Base-by-base conservation (phyloP, 2,888 invertebrate genomes). In the Amblyteles armatorius region DNA sequence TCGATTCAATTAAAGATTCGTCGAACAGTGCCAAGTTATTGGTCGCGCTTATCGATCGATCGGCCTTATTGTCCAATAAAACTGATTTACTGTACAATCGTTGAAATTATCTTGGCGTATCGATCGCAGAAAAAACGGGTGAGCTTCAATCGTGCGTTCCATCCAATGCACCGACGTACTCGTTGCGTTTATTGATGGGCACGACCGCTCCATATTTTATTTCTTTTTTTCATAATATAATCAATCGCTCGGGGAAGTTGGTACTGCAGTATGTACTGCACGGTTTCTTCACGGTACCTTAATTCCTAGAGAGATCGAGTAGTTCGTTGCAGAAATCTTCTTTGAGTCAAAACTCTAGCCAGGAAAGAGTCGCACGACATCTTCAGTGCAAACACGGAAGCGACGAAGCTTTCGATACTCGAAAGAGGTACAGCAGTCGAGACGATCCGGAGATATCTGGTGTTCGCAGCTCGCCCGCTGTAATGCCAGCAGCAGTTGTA, bases 1-100 rank as follows among this genome's bases (percentile, higher is more conserved):
- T 57, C 67, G 74, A 79, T 86, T 86, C 79, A 83, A 86, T 85
- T 85, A 80, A 85, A 85, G 78, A 81, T 81, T 85, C 78, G 77
- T 81, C 60, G 76, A 67, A 79, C 60, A 78, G 78, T 81, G 71
- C 81, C 79, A 68, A 74, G 80, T 81, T 84, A 84, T 86, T 84
- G 44, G 60, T 44, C 60, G 60, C 71, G 78, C 79, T 74, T 67
- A 33, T 69, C 74, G 26, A 50, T 74, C 57, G 73, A 68, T 57
- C 68, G 50, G 29, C 68, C 52, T 73, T 55, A 29, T 16, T 29
- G 36, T 55, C 50, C 60, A 60, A 60, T 50, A 36, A 68, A 74
- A 67, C 50, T 33, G 74, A 60, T 26, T 48, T 29, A 80, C 33
- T 60, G 7, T 50, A 33, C 29, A 67, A 26, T 80, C 50, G 57